phyloP scores from a whole-genome alignment of 1,140 invertebrate genomes.

The Drosophila orena region DNA sequence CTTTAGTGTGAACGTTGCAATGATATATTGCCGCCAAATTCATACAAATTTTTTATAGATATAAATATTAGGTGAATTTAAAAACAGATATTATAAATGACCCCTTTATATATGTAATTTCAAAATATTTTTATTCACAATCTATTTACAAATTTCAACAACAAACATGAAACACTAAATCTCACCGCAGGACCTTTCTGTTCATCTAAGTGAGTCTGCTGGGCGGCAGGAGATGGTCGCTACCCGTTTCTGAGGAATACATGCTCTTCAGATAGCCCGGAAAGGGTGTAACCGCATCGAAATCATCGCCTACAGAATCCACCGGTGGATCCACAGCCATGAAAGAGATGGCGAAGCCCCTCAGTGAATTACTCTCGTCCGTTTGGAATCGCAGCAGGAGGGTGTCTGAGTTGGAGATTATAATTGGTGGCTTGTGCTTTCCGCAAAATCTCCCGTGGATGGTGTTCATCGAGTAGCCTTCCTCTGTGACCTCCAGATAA shows the following conservation, averaged over 20 bases:
- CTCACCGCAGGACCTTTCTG: not conserved
- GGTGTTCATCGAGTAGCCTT: constrained; percentile 84
- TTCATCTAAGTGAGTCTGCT: constrained; percentile 33
- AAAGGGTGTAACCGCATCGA: constrained; percentile 77
- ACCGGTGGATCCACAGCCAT: constrained; percentile 88
- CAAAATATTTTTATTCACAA: constrained; percentile 19
- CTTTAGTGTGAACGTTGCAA: not conserved
- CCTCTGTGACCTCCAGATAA: constrained; percentile 91
- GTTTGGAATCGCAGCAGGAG: constrained; percentile 94
- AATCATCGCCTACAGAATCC: constrained; percentile 67
- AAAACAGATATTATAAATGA: not conserved
- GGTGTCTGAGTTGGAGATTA: constrained; percentile 94
- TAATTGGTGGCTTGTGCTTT: constrained; percentile 91
- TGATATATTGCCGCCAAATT: not conserved
- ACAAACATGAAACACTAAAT: constrained; percentile 34
- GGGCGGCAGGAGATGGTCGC: constrained; percentile 40
- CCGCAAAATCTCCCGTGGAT: constrained; percentile 82
- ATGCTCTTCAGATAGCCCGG: constrained; percentile 81
- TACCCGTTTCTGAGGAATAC: constrained; percentile 63
- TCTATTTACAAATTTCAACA: constrained; percentile 69
- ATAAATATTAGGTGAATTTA: not conserved
- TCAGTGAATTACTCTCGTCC: constrained; percentile 95
- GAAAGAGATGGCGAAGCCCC: constrained; percentile 96
- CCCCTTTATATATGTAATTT: not conserved
- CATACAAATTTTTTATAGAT: not conserved